These are phyloP conservation scores for Xiphophorus couchianus DNA, from an alignment of 2,113 vertebrate genomes.

Conservation along the genomic window DNA sequence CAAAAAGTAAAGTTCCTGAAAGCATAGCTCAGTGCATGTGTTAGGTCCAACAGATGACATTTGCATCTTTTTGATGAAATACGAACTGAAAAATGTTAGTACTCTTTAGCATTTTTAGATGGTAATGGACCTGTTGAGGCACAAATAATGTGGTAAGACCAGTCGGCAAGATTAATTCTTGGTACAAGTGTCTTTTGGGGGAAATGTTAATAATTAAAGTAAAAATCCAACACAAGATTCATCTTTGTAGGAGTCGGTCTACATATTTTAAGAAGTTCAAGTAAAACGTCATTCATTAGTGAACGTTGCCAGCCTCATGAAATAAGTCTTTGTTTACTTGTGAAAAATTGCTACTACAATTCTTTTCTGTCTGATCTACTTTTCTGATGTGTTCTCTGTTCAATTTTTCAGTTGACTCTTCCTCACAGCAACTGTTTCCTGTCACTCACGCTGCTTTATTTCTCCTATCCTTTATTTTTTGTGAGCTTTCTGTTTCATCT, in stretches of 20 bases:
- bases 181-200: conserved; percentile 7
- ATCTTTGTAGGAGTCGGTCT: conserved; percentile 4
- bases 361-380: conserved; percentile 30
- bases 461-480: conserved; percentile 24
- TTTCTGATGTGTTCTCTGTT: conserved; percentile 6
- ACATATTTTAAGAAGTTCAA: conserved; percentile 34
- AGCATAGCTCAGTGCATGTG: neutral
- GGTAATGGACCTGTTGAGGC: neutral
- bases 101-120: conserved; percentile 2
- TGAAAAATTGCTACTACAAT: conserved; percentile 25
- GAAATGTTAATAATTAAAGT: conserved; percentile 24
- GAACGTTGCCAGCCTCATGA: conserved; percentile 29
- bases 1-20: neutral
- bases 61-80: neutral
- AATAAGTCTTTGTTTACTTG: conserved; percentile 28
- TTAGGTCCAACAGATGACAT: neutral
- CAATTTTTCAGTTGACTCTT: conserved; percentile 21
- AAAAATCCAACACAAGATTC: neutral
- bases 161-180: conserved; percentile 1
- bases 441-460: conserved; percentile 21
- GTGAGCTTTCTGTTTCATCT: conserved; percentile 23
- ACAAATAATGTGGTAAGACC: neutral
- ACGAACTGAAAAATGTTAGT: neutral
- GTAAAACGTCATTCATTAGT: conserved; percentile 32
- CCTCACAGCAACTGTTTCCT: conserved; percentile 16